Evolutionary conservation across 1,140 invertebrate species (phyloP).

Genomic region (Apocrypta bakeri): DNA sequence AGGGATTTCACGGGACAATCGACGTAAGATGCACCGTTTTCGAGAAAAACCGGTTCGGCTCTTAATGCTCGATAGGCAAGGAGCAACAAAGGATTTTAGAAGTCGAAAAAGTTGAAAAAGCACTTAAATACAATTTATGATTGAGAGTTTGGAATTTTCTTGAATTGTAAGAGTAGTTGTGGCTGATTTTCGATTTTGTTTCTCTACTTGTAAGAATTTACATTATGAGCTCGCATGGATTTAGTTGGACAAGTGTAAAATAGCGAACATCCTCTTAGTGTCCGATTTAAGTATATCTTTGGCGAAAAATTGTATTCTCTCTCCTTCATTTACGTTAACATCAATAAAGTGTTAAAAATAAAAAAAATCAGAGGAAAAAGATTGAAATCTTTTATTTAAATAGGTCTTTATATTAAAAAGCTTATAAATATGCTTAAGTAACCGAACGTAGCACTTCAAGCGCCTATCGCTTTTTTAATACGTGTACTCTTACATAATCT

Average conservation of each 20-base stretch:
- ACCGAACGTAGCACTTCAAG: not conserved
- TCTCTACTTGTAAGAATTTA: not conserved
- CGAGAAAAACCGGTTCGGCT: conserved; percentile 22
- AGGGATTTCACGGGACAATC: conserved; percentile 1
- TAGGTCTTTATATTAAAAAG: no score
- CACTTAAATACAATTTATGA: conserved; percentile 27
- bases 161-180: not conserved
- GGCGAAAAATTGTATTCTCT: not conserved
- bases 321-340: no score
- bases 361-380: no score
- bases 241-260: conserved; percentile 11
- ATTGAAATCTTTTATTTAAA: no score
- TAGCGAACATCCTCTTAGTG: not conserved
- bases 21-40: conserved; percentile 15
- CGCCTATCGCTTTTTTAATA: not conserved
- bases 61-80: not conserved
- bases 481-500: no score
- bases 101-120: conserved; percentile 29
- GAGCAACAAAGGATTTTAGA: conserved; percentile 24
- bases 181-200: conserved; percentile 23
- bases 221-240: conserved; percentile 15
- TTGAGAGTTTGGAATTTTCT: not conserved
- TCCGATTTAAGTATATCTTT: not conserved
- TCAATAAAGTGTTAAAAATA: no score
- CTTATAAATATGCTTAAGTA: not conserved